phyloP scores from a whole-genome alignment of 2,888 invertebrate species.

The Diogma glabrata region DNA sequence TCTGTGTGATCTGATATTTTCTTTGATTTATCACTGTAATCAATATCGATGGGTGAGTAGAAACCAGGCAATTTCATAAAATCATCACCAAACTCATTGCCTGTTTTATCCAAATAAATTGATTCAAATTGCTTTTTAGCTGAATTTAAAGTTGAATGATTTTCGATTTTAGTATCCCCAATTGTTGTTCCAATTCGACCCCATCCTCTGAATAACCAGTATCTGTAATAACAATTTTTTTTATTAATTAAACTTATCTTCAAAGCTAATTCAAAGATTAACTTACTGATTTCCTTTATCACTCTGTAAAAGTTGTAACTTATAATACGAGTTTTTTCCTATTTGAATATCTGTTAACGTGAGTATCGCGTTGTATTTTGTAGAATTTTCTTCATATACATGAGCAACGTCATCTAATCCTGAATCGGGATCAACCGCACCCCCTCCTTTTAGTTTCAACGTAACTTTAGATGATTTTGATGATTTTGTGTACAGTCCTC shows the following conservation, averaged over 20 bases:
- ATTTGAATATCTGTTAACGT: conserved; percentile 74
- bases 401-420: conserved; percentile 66
- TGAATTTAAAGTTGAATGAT: conserved; percentile 36
- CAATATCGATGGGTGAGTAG: conserved; percentile 82
- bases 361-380: conserved; percentile 67
- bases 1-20: conserved; percentile 31
- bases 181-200: conserved; percentile 93
- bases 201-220: conserved; percentile 85
- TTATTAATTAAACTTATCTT: neutral
- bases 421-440: conserved; percentile 88
- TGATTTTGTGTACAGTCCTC: conserved; percentile 43
- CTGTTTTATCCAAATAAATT: conserved; percentile 66
- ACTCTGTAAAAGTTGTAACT: conserved; percentile 75
- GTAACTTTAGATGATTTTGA: conserved; percentile 44
- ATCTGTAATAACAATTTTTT: conserved; percentile 41
- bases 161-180: conserved; percentile 58
- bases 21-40: conserved; percentile 55
- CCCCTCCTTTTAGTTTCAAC: conserved; percentile 65
- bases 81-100: conserved; percentile 63
- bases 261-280: conserved; percentile 11
- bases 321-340: conserved; percentile 90
- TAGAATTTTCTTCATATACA: conserved; percentile 49
- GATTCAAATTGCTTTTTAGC: conserved; percentile 52
- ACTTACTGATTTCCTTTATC: conserved; percentile 50
- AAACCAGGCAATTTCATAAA: conserved; percentile 43